Evolutionary conservation across 2,113 vertebrate genomes (phyloP), one percentile per base, ranked within the genome.

Genomic region (Struthio camelus): DNA sequence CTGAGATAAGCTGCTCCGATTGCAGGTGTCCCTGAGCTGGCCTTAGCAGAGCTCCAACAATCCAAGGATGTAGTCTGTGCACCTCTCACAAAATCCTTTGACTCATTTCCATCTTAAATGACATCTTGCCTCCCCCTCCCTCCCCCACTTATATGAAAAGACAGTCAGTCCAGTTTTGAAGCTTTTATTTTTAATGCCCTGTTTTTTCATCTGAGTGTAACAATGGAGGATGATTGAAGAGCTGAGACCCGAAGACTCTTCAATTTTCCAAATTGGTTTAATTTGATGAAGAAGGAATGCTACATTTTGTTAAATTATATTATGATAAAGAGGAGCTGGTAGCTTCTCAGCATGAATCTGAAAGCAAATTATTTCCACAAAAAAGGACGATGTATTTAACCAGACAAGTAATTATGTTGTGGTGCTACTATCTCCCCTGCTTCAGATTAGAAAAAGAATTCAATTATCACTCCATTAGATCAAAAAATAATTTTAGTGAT

Each of bases 401-500:
- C 81, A 97, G 97, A 98, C 92, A 97, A 97, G 97, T 97, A 98
- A 98, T 98, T 98, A 97, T 84, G 38, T 95, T 97, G 96, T 97
- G 97, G 97, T 97, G 70, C 81, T 97, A 96, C 96, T 97, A 91
- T 97, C 94, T 97, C 96, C 88, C 91, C 40, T 96, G 96, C 69
- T 97, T 97, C 97, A 96, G 94, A 98, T 97, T 97, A 98, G 96
- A 97, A 95, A 97, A 96, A 97, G 84, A 97, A 98, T 97, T 97
- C 93, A 98, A 97, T 98, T 98, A 98, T 98, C 97, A 98, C 96
- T 97, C 96, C 93, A 98, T 98, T 97, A 97, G 96, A 98, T 98
- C 81, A 96, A 98, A 98, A 98, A 97, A 97, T 97, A 98, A 97
- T 97, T 98, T 97, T 88, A 95, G 94, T 92, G 93, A 96, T 97